Base-by-base conservation (phyloP, 1,140 invertebrate genomes). In the Chrysoperla carnea region DNA sequence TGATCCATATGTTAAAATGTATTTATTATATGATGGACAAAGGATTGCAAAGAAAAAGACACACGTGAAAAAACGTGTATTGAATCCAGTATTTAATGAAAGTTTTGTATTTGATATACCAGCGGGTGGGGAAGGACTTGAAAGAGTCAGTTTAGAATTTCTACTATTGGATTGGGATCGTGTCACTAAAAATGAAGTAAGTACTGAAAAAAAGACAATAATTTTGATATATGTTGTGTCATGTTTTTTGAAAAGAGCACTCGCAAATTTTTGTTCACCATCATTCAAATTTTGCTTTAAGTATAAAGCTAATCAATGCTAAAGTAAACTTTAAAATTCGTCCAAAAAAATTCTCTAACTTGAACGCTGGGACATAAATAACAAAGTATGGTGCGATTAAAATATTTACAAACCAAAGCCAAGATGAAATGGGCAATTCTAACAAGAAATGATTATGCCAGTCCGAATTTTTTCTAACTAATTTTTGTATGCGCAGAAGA, bases 31-130 rank as follows among this genome's bases (percentile, higher is more conserved):
- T 62, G 94, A 98, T 62, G 86, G 87, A n/a, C 91, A 97, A 60
- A 76, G 93, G 44, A 89, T 99, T 49, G 87, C 89, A 36, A 99
- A 98, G 69, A 97, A 97, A 73, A 98, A 98, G 69, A 99, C 95
- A 0, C 92, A 96, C 57, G 91, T 98, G 17, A 97, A 97, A 70
- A 98, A 96, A 60, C 76, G 91, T 29, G 98, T 94, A 4, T 67
- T 95, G 41, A 95, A 92, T 65, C 95, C 95, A 0, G 90, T 99
- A 38, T 99, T 96, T 68, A 99, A 99, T 65, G 94, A 99, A 65
- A 93, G 88, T 13, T 97, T 87, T 57, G 81, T 84, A 13, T 88
- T 88, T 55, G 84, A 88, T 44, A 81, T 88, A 47, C 84, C 84
- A 0, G 60, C 62, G 14, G 67, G 66, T 49, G 78, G 78, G 45